Evolutionary conservation across 2,797 vertebrate species (phyloP).

Genomic region (Semaprochilodus insignis): DNA sequence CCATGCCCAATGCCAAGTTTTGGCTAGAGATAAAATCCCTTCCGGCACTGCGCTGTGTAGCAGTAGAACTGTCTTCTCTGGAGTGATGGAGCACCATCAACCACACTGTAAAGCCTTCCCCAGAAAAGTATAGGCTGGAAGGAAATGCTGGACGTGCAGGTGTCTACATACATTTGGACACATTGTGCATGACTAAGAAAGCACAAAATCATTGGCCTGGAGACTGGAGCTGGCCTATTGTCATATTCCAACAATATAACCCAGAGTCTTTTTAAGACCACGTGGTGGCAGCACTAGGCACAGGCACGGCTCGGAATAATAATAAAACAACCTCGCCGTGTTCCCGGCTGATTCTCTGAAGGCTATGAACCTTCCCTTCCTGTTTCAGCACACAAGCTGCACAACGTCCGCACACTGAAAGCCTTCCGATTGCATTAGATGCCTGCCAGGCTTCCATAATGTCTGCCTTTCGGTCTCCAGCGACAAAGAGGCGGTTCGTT

Average conservation of each 20-base stretch:
- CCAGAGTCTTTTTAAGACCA: slow-evolving; percentile 40
- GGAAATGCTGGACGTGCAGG: no score
- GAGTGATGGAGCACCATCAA: no score
- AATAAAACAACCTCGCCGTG: slow-evolving; percentile 60
- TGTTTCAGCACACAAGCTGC: slow-evolving; percentile 74
- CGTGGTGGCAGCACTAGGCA: slow-evolving; percentile 77
- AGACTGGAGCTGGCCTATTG: neutral
- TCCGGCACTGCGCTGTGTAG: no score
- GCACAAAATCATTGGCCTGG: no score
- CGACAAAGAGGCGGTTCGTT: slow-evolving; percentile 59
- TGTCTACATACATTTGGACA: no score
- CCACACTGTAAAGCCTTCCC: no score
- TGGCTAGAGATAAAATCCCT: no score
- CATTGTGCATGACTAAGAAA: no score
- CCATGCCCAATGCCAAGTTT: no score
- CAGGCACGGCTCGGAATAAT: slow-evolving; percentile 55
- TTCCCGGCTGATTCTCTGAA: slow-evolving; percentile 76
- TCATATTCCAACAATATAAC: neutral
- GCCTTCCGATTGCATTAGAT: slow-evolving; percentile 69
- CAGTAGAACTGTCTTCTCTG: no score
- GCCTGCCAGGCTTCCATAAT: slow-evolving; percentile 72
- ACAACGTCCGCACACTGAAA: slow-evolving; percentile 75
- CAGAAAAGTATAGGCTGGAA: no score
- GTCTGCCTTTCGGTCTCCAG: slow-evolving; percentile 63
- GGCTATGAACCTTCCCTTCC: slow-evolving; percentile 85